Percentiles rank a stretch among this genome's conserved stretches.
Evolutionary conservation across 2,888 invertebrate species (phyloP).

Genomic region (Lasioglossum lativentre): DNA sequence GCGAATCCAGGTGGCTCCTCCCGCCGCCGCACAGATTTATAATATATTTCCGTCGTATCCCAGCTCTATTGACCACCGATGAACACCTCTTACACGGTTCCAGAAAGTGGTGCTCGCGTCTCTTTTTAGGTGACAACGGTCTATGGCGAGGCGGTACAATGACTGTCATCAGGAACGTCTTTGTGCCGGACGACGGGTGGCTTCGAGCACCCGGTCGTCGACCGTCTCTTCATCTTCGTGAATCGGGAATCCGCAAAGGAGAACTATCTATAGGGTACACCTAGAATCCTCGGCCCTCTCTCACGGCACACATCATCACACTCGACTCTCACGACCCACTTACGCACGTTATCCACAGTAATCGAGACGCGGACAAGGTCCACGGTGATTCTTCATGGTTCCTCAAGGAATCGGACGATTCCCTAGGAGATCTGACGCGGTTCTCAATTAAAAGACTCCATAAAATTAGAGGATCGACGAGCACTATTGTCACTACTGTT

Average conservation of each 20-base stretch:
- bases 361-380: background rate
- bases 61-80: conserved; percentile 72
- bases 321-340: conserved; percentile 51
- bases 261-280: conserved; percentile 31
- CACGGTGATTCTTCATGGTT: conserved; percentile 22
- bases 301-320: conserved; percentile 47
- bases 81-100: conserved; percentile 69
- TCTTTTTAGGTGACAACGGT: conserved; percentile 61
- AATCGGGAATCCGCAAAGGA: conserved; percentile 35
- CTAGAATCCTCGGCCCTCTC: background rate
- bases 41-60: conserved; percentile 21
- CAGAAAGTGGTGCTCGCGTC: conserved; percentile 44
- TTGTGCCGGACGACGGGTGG: conserved; percentile 81
- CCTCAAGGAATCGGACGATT: background rate
- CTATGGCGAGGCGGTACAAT: conserved; percentile 77
- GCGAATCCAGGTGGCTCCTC: conserved; percentile 77
- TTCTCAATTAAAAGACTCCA: no score
- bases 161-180: conserved; percentile 80
- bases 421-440: background rate
- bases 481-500: no score
- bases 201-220: conserved; percentile 75
- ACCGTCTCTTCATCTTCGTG: conserved; percentile 74
- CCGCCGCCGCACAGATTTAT: conserved; percentile 46
- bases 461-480: no score
- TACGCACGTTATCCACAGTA: conserved; percentile 37